Evolutionary conservation across 1,140 invertebrate genomes (phyloP).

Genomic region (Anastrepha ludens): DNA sequence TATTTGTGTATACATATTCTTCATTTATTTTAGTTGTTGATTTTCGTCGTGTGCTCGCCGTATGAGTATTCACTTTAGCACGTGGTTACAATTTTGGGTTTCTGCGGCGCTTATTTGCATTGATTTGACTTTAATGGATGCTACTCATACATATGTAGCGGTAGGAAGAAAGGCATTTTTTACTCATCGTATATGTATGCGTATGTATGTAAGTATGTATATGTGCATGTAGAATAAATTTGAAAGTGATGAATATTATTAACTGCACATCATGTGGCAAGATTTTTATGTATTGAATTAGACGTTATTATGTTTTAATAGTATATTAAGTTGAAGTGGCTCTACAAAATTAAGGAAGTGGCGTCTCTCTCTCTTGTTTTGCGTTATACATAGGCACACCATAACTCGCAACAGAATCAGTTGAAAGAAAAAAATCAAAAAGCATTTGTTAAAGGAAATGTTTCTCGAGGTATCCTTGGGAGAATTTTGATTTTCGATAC

Average conservation of each 20-base stretch:
- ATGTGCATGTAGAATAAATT: neutral
- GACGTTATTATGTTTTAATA: neutral
- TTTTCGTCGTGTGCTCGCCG: neutral
- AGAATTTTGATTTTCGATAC: neutral
- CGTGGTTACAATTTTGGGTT: slow-evolving; percentile 5
- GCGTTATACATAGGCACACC: neutral
- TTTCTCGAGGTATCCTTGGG: neutral
- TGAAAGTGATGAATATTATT: neutral
- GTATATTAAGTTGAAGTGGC: neutral
- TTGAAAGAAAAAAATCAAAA: too few relatives aligned
- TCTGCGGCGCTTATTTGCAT: slow-evolving; percentile 1
- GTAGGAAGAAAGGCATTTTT: neutral
- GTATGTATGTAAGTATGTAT: too few relatives aligned
- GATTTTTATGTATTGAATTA: neutral
- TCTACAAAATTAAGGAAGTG: neutral
- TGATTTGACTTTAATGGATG: slow-evolving; percentile 20
- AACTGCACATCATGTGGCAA: neutral
- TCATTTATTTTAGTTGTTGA: neutral
- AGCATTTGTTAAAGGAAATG: too few relatives aligned
- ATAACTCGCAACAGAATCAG: too few relatives aligned
- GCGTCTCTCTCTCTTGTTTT: neutral
- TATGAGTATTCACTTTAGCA: neutral
- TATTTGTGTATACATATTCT: neutral
- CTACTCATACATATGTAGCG: slow-evolving; percentile 7
- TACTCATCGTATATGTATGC: too few relatives aligned